Evolutionary conservation across 2,797 vertebrate species (phyloP).

Genomic region (Cuniculus paca): DNA sequence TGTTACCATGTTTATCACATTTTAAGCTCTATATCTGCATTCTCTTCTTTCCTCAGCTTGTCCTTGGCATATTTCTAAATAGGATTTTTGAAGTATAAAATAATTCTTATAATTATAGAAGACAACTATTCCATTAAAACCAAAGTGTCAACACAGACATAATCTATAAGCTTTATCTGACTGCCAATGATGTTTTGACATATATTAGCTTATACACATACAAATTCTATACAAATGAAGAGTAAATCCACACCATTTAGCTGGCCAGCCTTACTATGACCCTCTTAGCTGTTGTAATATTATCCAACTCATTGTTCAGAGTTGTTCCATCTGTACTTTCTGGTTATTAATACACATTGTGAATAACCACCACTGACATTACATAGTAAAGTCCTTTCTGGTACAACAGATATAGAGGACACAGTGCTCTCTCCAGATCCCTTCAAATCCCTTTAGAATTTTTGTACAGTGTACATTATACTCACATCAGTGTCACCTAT

Average conservation of each 20-base stretch:
- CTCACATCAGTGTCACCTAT: neutral
- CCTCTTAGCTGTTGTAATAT: slow-evolving; percentile 20
- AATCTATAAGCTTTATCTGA: slow-evolving; percentile 16
- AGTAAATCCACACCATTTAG: neutral
- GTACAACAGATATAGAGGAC: neutral
- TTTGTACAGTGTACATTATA: neutral
- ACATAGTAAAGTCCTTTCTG: neutral
- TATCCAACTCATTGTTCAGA: slow-evolving; percentile 43
- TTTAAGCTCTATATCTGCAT: slow-evolving; percentile 53
- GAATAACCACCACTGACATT: neutral
- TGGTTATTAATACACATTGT: neutral
- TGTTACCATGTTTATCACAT: neutral
- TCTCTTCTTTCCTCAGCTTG: slow-evolving; percentile 20
- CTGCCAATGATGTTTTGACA: neutral
- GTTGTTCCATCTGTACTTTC: slow-evolving; percentile 32
- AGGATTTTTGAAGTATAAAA: slow-evolving; percentile 38
- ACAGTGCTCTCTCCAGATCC: neutral
- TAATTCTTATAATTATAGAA: neutral
- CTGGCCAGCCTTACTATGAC: slow-evolving; percentile 63
- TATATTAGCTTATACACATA: neutral
- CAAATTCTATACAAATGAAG: neutral
- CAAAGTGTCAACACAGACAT: slow-evolving; percentile 45
- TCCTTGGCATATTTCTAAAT: slow-evolving; percentile 49
- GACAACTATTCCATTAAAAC: slow-evolving; percentile 35
- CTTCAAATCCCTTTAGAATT: neutral